phyloP scores from a whole-genome alignment of 2,888 invertebrate genomes.

The Torymus texanus region DNA sequence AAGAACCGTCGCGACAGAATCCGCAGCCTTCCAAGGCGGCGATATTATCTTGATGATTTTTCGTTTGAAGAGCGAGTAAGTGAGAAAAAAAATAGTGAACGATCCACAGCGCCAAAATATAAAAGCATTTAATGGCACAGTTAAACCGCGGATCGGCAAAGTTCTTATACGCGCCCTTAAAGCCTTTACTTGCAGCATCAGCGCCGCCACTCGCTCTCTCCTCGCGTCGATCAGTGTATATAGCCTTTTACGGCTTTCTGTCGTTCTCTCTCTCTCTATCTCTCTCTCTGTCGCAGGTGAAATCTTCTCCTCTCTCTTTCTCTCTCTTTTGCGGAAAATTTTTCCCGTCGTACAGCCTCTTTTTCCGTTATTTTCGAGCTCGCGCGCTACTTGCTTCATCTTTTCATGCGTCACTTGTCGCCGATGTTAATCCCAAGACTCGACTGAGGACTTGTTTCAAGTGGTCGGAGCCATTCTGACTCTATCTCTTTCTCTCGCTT shows the following conservation, averaged over 20 bases:
- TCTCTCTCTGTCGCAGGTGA: constrained; percentile 10
- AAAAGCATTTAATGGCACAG: constrained; percentile 47
- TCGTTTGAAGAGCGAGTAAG: neutral
- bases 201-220: constrained; percentile 8
- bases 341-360: neutral
- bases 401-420: constrained; percentile 46
- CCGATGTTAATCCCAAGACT: constrained; percentile 33
- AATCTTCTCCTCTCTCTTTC: neutral
- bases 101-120: constrained; percentile 16
- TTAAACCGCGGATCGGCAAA: constrained; percentile 30
- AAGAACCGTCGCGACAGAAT: constrained; percentile 4
- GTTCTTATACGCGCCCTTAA: constrained; percentile 39
- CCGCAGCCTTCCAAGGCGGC: neutral
- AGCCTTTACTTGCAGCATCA: constrained; percentile 47
- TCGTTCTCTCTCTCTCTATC: neutral
- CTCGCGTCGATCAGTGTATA: neutral
- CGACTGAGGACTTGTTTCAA: neutral
- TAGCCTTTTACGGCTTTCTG: constrained; percentile 18
- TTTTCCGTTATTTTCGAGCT: constrained; percentile 2
- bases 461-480: too few relatives aligned
- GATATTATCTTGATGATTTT: constrained; percentile 34
- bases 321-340: neutral
- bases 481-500: too few relatives aligned
- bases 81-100: constrained; percentile 6
- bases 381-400: neutral